Evolutionary conservation across 1,140 invertebrate species (phyloP).

Genomic region (Ridgeia piscesae): DNA sequence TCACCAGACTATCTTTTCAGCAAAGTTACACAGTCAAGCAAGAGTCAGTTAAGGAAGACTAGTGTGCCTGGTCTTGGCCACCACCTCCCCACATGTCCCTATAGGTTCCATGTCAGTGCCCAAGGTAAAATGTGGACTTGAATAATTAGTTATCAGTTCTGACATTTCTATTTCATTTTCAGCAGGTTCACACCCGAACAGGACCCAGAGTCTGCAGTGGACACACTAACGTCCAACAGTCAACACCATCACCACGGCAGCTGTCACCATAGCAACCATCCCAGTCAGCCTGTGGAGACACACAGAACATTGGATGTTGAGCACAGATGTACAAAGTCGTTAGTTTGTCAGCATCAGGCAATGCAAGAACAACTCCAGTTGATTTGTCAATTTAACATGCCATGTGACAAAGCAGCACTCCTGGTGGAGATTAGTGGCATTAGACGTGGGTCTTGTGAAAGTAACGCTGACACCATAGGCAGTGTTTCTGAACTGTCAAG

Average conservation of each 20-base stretch:
- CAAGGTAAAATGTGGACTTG: too few relatives aligned
- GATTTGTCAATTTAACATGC: neutral
- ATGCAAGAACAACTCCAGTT: neutral
- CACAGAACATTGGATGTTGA: neutral
- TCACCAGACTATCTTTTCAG: too few relatives aligned
- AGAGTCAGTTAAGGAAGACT: too few relatives aligned
- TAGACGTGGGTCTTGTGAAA: neutral
- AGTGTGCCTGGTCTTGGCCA: too few relatives aligned
- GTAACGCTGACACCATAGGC: neutral
- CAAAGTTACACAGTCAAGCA: too few relatives aligned
- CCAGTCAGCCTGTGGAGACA: neutral
- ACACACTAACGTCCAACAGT: neutral
- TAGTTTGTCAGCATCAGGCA: neutral
- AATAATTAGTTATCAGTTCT: too few relatives aligned
- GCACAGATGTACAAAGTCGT: neutral
- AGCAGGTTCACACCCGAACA: neutral
- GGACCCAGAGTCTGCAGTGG: neutral
- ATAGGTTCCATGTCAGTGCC: too few relatives aligned
- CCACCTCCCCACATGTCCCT: too few relatives aligned
- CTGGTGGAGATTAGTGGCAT: neutral
- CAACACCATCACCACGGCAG: neutral
- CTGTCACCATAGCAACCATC: neutral
- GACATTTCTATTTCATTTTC: too few relatives aligned
- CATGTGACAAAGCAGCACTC: neutral
- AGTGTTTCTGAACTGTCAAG: neutral